These are phyloP conservation scores for Strix uralensis DNA, from an alignment of 2,113 vertebrate species.

Conservation along the genomic window DNA sequence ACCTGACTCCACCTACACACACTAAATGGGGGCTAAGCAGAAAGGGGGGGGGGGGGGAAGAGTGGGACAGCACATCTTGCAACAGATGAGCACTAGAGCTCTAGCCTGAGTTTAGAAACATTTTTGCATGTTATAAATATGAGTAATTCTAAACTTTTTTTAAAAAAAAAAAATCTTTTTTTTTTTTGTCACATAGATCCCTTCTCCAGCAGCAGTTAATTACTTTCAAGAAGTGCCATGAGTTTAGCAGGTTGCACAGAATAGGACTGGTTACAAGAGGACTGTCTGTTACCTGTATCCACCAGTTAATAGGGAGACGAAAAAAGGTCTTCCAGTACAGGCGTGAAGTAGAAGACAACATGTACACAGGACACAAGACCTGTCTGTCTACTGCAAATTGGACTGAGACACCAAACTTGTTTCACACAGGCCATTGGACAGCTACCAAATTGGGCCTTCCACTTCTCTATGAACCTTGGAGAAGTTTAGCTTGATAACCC, in stretches of 20 bases:
- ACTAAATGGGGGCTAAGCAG: too few species aligned
- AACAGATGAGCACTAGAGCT: not conserved
- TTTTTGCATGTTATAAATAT: not conserved
- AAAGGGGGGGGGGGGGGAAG: not conserved
- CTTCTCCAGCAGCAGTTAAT: not conserved
- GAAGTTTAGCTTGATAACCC: not conserved
- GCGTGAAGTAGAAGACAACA: not conserved
- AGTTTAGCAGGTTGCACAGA: not conserved
- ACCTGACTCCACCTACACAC: not conserved
- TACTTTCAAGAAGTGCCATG: not conserved
- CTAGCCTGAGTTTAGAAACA: not conserved
- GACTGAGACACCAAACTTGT: not conserved
- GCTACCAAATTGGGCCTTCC: not conserved
- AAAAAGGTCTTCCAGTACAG: not conserved
- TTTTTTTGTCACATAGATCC: not conserved
- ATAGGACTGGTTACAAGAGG: not conserved
- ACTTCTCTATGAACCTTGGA: not conserved
- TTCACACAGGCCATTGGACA: not conserved
- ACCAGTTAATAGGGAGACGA: not conserved
- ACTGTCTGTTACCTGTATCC: too few species aligned
- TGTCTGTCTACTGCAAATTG: not conserved
- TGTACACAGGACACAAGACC: accelerated
- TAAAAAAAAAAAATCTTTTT: not conserved
- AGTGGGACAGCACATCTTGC: not conserved
- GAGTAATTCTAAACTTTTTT: not conserved